Conservation (phyloP, 2,797 vertebrate genomes). For the Phoxinus dragarum region DNA sequence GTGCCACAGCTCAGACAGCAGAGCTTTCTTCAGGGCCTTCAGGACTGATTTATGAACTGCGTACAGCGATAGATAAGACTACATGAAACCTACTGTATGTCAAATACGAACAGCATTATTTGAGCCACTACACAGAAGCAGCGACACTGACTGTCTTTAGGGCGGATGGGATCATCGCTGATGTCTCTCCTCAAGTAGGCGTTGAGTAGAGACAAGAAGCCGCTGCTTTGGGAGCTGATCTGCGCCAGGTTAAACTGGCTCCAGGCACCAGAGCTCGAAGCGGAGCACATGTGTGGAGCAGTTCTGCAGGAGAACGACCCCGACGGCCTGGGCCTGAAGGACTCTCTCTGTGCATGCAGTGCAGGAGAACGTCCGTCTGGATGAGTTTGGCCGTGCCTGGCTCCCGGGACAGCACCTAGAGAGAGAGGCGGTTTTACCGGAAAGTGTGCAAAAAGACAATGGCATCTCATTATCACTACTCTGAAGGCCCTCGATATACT, state of each 20-base stretch:
- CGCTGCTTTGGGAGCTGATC: constrained; percentile 69
- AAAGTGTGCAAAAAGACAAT: not conserved
- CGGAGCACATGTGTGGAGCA: constrained; percentile 83
- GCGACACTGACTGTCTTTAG: constrained; percentile 77
- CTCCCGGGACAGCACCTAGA: constrained; percentile 74
- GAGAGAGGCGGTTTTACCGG: not conserved
- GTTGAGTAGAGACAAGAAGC: constrained; percentile 80
- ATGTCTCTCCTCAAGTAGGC: constrained; percentile 77
- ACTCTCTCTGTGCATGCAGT: constrained; percentile 77
- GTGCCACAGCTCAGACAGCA: constrained; percentile 78
- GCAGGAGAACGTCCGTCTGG: constrained; percentile 75
- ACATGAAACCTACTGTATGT: not conserved
- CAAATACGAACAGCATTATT: not conserved
- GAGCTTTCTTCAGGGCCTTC: constrained; percentile 75
- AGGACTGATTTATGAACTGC: constrained; percentile 74
- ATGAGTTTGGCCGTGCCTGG: constrained; percentile 77
- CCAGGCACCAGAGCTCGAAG: constrained; percentile 90
- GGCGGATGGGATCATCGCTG: constrained; percentile 70
- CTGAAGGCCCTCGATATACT: not conserved
- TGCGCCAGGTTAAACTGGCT: constrained; percentile 61
- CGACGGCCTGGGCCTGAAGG: constrained; percentile 65
- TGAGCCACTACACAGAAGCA: not conserved
- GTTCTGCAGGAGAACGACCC: constrained; percentile 77
- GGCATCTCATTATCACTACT: not conserved
- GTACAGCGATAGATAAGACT: constrained; percentile 4